Conservation (phyloP, 1,140 invertebrate species). For the Papilio polyxenes region DNA sequence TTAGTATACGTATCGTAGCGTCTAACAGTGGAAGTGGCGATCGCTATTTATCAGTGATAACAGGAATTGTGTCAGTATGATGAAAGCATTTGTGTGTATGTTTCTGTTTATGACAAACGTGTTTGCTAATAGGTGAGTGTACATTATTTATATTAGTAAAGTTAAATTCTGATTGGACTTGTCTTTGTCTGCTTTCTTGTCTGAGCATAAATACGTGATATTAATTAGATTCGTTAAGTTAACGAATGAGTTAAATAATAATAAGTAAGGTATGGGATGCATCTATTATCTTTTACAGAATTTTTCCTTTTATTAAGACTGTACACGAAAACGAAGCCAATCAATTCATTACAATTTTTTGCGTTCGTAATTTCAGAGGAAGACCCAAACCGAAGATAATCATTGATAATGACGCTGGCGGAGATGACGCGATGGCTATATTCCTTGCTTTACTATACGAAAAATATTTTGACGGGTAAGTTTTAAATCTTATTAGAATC, state of each 20-base stretch:
- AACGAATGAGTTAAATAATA: too few species aligned
- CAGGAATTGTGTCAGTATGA: not conserved
- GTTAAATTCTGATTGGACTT: too few species aligned
- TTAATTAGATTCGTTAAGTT: too few species aligned
- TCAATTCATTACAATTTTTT: not conserved
- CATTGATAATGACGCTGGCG: slow-evolving; percentile 72
- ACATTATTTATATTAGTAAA: not conserved
- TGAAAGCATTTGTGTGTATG: not conserved
- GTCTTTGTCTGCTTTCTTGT: too few species aligned
- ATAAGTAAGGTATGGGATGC: not conserved
- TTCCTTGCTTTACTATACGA: slow-evolving; percentile 65
- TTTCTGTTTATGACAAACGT: slow-evolving; percentile 25
- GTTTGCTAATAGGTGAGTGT: slow-evolving; percentile 4
- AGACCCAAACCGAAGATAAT: slow-evolving; percentile 52
- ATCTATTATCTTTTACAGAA: not conserved
- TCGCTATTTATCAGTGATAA: not conserved
- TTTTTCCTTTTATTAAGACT: too few species aligned
- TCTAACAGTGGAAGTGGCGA: not conserved
- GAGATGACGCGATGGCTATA: slow-evolving; percentile 71
- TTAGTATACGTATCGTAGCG: not conserved
- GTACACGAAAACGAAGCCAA: not conserved
- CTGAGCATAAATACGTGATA: too few species aligned
- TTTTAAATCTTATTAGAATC: slow-evolving; percentile 24
- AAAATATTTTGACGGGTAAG: slow-evolving; percentile 65
- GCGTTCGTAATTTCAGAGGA: slow-evolving; percentile 43